Evolutionary conservation across 1,140 invertebrate species (phyloP), one percentile per base, ranked within the genome.

Genomic region (Heliothis subflexa): DNA sequence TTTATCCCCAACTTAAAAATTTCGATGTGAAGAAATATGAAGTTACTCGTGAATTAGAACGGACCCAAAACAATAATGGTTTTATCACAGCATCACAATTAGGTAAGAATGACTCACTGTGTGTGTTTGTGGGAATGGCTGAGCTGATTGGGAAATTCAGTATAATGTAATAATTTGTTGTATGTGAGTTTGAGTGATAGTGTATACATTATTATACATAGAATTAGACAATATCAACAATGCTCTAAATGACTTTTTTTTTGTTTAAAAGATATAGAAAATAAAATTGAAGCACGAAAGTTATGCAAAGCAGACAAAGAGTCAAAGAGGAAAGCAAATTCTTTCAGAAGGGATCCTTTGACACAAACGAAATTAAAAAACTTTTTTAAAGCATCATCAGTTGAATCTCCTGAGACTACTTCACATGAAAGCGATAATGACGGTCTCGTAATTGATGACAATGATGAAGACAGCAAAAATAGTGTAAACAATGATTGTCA

Each of bases 251-350:
- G 1, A 73, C 59, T 49, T 16, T 70, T 74, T 33, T 62, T 75
- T 84, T 74, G 85, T 88, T 55, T 64, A 86, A 86, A 57, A 79
- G 80, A 87, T 45, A 73, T 79, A 54, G 79, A 86, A n/a, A 59
- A 55, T 33, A 89, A 89, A 85, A 85, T 83, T 64, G 85, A 88
- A 57, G 79, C 66, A 55, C 83, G 79, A 74, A 61, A 71, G 70
- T 81, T 92, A 47, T 93, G 90, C 11, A 93, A 93, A 85, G 86
- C 90, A 25, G 92, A 94, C 68, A 93, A 89, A 84, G 87, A 91
- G 76, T 85, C 85, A 3, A 92, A 91, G 89, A 81, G 93, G 79
- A 94, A 92, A 86, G 90, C 87, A 12, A 92, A 91, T 78, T 92
- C 90, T 40, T 94, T 93, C 80, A 93, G 90, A 87, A 89, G 83